Conservation (phyloP, 2,888 invertebrate genomes). For the Keiferia lycopersicella region DNA sequence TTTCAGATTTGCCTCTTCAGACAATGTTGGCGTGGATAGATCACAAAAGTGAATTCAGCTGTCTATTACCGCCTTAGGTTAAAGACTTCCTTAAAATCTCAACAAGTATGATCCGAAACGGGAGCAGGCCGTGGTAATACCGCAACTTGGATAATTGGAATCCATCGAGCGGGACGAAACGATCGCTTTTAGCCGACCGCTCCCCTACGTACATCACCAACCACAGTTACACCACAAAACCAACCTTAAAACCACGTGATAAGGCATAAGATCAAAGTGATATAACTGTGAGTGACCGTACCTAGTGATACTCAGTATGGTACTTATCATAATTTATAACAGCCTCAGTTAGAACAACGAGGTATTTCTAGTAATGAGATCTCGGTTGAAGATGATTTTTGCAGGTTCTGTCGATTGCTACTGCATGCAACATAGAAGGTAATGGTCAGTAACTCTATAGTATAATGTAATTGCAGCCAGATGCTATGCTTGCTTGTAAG, state of each 20-base stretch:
- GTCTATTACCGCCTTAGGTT: neutral
- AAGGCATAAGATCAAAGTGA: neutral
- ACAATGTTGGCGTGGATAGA: neutral
- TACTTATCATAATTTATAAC: conserved; percentile 29
- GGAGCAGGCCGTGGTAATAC: conserved; percentile 28
- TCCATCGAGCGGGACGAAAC: conserved; percentile 31
- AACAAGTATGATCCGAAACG: conserved; percentile 17
- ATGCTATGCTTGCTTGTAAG: no score
- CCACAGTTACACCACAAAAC: neutral
- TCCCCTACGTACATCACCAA: conserved; percentile 14
- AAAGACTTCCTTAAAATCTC: conserved; percentile 2
- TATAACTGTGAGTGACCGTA: neutral
- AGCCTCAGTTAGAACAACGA: conserved; percentile 16
- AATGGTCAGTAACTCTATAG: no score
- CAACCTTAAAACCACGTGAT: neutral
- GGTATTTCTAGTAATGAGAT: conserved; percentile 21
- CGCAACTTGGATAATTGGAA: conserved; percentile 34
- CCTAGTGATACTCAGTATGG: conserved; percentile 16
- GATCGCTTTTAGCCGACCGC: conserved; percentile 26
- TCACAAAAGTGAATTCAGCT: neutral
- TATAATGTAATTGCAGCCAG: no score
- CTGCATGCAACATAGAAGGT: neutral
- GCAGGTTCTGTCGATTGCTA: neutral
- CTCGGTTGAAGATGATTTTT: conserved; percentile 16
- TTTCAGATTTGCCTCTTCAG: neutral